A percentile compares a stretch with the other conserved stretches of the same genome.
Evolutionary conservation across 2,888 invertebrate species (phyloP).

Genomic region (Cephus rjabovi): DNA sequence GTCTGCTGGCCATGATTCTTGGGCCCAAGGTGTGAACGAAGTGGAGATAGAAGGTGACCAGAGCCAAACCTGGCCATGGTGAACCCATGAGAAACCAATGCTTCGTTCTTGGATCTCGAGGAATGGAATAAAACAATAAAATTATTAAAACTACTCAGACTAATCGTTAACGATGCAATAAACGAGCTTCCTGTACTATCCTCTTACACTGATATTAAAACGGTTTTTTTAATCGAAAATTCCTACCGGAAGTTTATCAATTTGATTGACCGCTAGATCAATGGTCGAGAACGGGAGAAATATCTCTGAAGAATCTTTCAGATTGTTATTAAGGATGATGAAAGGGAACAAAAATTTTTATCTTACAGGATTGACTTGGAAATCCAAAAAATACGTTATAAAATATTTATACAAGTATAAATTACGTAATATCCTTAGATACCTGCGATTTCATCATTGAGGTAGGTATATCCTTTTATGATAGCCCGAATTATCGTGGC

Average conservation of each 20-base stretch:
- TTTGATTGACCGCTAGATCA: background rate
- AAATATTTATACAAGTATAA: background rate
- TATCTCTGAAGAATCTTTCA: background rate
- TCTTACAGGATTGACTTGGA: too few relatives aligned
- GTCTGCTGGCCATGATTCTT: slow-evolving; percentile 75
- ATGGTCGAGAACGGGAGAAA: background rate
- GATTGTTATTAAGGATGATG: background rate
- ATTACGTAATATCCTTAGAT: slow-evolving; percentile 8
- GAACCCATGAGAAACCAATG: slow-evolving; percentile 76
- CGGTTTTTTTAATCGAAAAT: background rate
- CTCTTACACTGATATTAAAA: background rate
- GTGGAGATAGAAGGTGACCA: slow-evolving; percentile 74
- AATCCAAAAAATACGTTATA: background rate
- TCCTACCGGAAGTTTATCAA: background rate
- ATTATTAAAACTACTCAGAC: background rate
- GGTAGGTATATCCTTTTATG: slow-evolving; percentile 40
- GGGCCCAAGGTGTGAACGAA: slow-evolving; percentile 81
- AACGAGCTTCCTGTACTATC: background rate
- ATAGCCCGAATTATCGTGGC: slow-evolving; percentile 46
- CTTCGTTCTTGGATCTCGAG: slow-evolving; percentile 75
- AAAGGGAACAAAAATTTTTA: background rate
- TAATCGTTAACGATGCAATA: background rate
- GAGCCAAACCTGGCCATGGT: slow-evolving; percentile 72
- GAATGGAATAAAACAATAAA: slow-evolving; percentile 20
- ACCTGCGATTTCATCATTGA: slow-evolving; percentile 59